phyloP scores from a whole-genome alignment of 2,113 vertebrate genomes.

The Danio rerio region GRCz12tu NC_133198.1:5974001-5974500 shows the following conservation, averaged over 20 bases:
- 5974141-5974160: neutral
- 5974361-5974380: neutral
- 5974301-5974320: constrained; percentile 36
- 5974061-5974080: neutral
- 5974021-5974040: neutral
- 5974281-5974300: neutral
- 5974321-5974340: constrained; percentile 35
- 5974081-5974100: constrained; percentile 17
- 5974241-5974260: constrained; percentile 14
- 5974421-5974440: too few relatives aligned
- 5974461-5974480: too few relatives aligned
- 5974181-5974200: constrained; percentile 23
- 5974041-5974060: constrained; percentile 3
- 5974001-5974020: constrained; percentile 5
- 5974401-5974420: too few relatives aligned
- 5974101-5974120: neutral
- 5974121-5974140: constrained; percentile 3
- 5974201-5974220: constrained; percentile 8
- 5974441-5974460: too few relatives aligned
- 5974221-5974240: constrained; percentile 42
- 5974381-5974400: too few relatives aligned
- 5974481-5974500: too few relatives aligned
- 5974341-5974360: constrained; percentile 6
- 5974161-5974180: neutral
- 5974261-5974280: neutral